These are phyloP conservation scores for Macaria notata DNA, from an alignment of 2,888 invertebrate species.

Conservation along the genomic window DNA sequence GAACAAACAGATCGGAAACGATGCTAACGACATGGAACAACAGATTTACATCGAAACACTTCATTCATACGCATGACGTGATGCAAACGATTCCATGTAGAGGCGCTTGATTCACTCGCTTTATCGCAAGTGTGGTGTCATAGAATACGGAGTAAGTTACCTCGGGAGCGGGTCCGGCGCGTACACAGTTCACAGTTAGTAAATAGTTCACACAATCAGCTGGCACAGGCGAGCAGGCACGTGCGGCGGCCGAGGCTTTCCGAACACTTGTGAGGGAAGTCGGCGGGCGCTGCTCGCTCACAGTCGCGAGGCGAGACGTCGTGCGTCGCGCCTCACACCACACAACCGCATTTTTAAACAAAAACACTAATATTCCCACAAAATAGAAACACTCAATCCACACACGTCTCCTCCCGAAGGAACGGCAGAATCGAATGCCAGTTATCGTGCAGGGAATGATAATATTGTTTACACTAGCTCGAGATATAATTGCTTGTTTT, in stretches of 20 bases:
- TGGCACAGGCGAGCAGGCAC: slow-evolving; percentile 40
- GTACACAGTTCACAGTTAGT: slow-evolving; percentile 28
- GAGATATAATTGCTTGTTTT: slow-evolving; percentile 37
- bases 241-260: slow-evolving; percentile 46
- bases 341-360: slow-evolving; percentile 65
- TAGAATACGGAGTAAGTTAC: slow-evolving; percentile 17
- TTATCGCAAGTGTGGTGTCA: not conserved
- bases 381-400: slow-evolving; percentile 20
- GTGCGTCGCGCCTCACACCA: slow-evolving; percentile 62
- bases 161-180: slow-evolving; percentile 14
- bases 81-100: slow-evolving; percentile 10
- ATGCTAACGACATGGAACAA: slow-evolving; percentile 26
- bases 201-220: slow-evolving; percentile 47
- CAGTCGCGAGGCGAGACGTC: slow-evolving; percentile 56
- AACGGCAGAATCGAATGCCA: slow-evolving; percentile 52
- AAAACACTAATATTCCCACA: slow-evolving; percentile 35
- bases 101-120: not conserved
- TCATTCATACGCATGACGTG: slow-evolving; percentile 28
- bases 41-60: slow-evolving; percentile 26
- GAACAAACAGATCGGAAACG: slow-evolving; percentile 24
- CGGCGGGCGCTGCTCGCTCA: slow-evolving; percentile 22
- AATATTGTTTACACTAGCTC: slow-evolving; percentile 45
- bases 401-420: slow-evolving; percentile 53
- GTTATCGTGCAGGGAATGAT: slow-evolving; percentile 34
- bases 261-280: slow-evolving; percentile 50